Conservation (phyloP, 2,113 vertebrate species). For the Lepisosteus oculatus region DNA sequence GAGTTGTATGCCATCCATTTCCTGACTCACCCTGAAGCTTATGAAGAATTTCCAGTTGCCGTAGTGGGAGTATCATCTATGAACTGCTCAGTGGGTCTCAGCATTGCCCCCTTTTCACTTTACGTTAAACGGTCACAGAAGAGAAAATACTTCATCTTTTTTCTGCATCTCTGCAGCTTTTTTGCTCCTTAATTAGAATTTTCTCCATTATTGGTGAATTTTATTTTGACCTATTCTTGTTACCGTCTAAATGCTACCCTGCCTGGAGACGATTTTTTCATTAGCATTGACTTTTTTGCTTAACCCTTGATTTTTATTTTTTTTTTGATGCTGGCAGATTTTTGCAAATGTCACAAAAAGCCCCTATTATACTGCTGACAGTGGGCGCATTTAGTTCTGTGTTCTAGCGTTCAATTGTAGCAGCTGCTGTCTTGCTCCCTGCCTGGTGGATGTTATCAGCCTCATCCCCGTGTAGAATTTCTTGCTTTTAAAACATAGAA, state of each 20-base stretch:
- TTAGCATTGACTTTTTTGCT: conserved; percentile 20
- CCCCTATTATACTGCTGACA: not conserved
- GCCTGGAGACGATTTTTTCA: conserved; percentile 31
- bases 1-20: no score
- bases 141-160: not conserved
- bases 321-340: not conserved
- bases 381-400: not conserved
- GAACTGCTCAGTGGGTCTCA: no score
- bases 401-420: not conserved
- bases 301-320: not conserved
- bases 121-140: not conserved
- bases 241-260: conserved; percentile 29
- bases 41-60: no score
- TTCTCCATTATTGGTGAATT: not conserved
- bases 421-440: not conserved
- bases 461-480: conserved; percentile 16
- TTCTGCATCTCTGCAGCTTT: not conserved
- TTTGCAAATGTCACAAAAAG: not conserved
- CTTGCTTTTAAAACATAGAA: not conserved
- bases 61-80: no score
- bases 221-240: conserved; percentile 31
- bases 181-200: conserved; percentile 8
- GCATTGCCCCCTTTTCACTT: no score
- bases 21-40: no score
- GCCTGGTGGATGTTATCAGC: conserved; percentile 16